Evolutionary conservation across 2,888 invertebrate genomes (phyloP).

Genomic region (Melipona bicolor): DNA sequence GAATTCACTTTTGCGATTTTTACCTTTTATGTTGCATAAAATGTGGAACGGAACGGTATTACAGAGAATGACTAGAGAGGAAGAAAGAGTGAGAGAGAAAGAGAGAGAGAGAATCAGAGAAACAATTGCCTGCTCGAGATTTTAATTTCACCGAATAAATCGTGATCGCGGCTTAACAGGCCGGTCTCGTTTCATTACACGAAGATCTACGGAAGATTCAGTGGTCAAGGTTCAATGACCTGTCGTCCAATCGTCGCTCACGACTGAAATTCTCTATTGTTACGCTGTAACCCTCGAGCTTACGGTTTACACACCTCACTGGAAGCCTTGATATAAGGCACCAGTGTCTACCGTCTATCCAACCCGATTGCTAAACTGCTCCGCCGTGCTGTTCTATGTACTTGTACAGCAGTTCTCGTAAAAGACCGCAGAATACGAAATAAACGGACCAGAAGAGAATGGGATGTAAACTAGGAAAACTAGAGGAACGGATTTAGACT

Average conservation of each 20-base stretch:
- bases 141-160: conserved; percentile 19
- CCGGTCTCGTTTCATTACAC: conserved; percentile 11
- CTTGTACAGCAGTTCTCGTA: too few species aligned
- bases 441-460: too few species aligned
- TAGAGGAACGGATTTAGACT: too few species aligned
- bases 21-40: too few species aligned
- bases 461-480: too few species aligned
- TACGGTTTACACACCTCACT: conserved; percentile 34
- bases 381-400: too few species aligned
- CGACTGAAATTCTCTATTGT: conserved; percentile 28
- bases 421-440: too few species aligned
- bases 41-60: too few species aligned
- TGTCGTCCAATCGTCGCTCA: conserved; percentile 42
- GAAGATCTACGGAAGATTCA: conserved; percentile 22
- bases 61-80: too few species aligned
- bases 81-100: too few species aligned
- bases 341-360: neutral
- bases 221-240: conserved; percentile 56
- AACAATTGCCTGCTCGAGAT: neutral
- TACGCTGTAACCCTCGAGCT: conserved; percentile 17
- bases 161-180: neutral
- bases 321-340: conserved; percentile 8
- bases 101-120: too few species aligned
- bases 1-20: too few species aligned
- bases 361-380: conserved; percentile 2